Percentiles rank a stretch among this genome's conserved stretches.
phyloP scores from a whole-genome alignment of 2,113 vertebrate species.

The Mesitornis unicolor region DNA sequence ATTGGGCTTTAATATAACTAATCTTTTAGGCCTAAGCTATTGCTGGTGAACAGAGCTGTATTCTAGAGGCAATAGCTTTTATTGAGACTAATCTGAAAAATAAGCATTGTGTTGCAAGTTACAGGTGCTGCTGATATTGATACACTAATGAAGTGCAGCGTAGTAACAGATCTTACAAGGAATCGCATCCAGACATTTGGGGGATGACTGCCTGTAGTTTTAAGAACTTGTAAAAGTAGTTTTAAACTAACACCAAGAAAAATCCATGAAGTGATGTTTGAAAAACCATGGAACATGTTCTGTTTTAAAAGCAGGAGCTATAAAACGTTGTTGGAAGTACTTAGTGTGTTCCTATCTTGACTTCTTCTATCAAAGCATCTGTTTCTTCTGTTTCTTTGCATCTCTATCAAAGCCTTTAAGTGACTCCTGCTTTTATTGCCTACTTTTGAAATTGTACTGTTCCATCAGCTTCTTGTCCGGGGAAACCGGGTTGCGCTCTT shows the following conservation, averaged over 20 bases:
- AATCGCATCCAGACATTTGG: background rate
- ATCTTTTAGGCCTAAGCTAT: slow-evolving; percentile 32
- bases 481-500: background rate
- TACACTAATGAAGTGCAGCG: background rate
- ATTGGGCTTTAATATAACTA: slow-evolving; percentile 41
- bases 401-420: background rate
- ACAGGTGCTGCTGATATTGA: background rate
- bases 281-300: background rate
- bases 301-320: background rate
- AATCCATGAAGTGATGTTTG: background rate
- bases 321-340: background rate
- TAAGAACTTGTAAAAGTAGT: background rate
- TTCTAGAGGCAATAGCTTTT: slow-evolving; percentile 1
- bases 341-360: background rate
- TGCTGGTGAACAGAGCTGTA: background rate
- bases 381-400: background rate
- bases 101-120: background rate
- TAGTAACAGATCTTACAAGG: background rate
- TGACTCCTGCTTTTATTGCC: background rate
- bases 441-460: background rate
- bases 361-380: background rate
- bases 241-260: background rate
- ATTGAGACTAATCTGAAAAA: slow-evolving; percentile 36
- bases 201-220: background rate
- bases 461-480: background rate